A percentile compares a stretch with the other conserved stretches of the same genome.
These are phyloP conservation scores for Loxodonta africana DNA, from an alignment of 2,113 vertebrate species.

Conservation along the genomic window DNA sequence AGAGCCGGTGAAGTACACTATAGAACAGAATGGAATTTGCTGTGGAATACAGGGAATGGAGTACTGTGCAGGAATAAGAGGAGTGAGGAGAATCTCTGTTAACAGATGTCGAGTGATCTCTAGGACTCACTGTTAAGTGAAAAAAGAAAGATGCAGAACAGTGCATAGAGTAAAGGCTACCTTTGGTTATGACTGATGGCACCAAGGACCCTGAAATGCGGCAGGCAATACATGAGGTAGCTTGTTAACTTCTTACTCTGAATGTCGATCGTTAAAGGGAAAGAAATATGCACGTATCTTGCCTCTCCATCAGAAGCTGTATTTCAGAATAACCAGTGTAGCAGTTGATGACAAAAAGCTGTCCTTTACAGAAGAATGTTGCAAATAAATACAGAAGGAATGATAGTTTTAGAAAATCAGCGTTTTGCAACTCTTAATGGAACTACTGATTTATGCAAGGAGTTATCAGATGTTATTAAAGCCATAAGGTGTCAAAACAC, in stretches of 20 bases:
- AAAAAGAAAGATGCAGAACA: not conserved
- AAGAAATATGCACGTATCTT: not conserved
- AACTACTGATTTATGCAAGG: not conserved
- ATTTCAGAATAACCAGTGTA: not conserved
- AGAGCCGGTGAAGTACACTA: not conserved
- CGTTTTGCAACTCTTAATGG: not conserved
- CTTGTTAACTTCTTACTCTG: not conserved
- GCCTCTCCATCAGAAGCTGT: not conserved
- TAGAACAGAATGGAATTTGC: not conserved
- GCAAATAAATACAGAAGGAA: not conserved
- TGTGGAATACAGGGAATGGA: not conserved
- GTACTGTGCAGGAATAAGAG: not conserved
- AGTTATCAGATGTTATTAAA: constrained; percentile 33
- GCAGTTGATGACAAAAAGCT: not conserved
- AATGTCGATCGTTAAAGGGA: not conserved
- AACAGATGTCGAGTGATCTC: not conserved
- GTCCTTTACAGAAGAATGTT: not conserved
- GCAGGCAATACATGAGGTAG: not conserved
- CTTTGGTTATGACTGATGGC: not conserved
- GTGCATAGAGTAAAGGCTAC: not conserved
- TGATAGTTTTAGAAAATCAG: not conserved
- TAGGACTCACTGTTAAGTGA: not conserved
- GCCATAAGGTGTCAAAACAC: not conserved
- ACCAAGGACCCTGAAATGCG: not conserved
- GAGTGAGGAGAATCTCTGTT: not conserved